A percentile compares a stretch with the other conserved stretches of the same genome.
These are phyloP conservation scores for Galbula dea DNA, from an alignment of 2,113 vertebrate genomes.

Conservation along the genomic window DNA sequence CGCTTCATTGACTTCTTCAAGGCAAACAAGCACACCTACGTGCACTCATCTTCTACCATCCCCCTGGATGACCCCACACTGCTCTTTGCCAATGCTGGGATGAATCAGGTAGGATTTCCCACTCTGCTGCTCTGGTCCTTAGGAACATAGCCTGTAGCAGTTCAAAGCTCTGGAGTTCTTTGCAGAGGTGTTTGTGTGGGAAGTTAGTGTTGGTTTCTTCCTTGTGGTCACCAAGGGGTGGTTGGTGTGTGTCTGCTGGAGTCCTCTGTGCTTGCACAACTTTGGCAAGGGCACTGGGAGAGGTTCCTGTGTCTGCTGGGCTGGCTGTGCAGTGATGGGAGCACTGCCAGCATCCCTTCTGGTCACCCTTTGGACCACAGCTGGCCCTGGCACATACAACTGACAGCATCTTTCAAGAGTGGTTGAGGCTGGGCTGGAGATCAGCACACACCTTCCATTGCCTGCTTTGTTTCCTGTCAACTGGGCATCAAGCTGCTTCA, in stretches of 20 bases:
- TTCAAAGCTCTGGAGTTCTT: not conserved
- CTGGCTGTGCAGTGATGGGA: not conserved
- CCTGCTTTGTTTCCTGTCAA: not conserved
- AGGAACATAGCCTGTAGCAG: fast-evolving
- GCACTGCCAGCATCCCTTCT: not conserved
- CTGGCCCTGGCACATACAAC: not conserved
- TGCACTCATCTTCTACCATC: constrained; percentile 91
- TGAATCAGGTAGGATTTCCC: constrained; percentile 90
- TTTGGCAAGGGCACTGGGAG: not conserved
- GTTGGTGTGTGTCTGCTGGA: not conserved
- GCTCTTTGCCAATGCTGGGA: constrained; percentile 96
- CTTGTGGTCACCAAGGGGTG: not conserved
- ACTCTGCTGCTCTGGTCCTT: not conserved
- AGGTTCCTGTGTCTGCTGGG: not conserved
- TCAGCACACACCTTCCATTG: not conserved
- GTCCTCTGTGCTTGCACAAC: not conserved
- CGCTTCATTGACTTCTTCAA: constrained; percentile 94
- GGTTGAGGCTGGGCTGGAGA: not conserved
- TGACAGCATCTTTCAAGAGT: not conserved
- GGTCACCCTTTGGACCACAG: not conserved
- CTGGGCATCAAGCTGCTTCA: not conserved
- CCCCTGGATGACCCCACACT: constrained; percentile 95
- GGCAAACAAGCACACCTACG: constrained; percentile 84
- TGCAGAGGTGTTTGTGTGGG: not conserved
- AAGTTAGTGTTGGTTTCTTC: not conserved